A percentile compares a stretch with the other conserved stretches of the same genome.
These are phyloP conservation scores for Apis dorsata DNA, from an alignment of 1,140 invertebrate genomes.

Conservation along the genomic window DNA sequence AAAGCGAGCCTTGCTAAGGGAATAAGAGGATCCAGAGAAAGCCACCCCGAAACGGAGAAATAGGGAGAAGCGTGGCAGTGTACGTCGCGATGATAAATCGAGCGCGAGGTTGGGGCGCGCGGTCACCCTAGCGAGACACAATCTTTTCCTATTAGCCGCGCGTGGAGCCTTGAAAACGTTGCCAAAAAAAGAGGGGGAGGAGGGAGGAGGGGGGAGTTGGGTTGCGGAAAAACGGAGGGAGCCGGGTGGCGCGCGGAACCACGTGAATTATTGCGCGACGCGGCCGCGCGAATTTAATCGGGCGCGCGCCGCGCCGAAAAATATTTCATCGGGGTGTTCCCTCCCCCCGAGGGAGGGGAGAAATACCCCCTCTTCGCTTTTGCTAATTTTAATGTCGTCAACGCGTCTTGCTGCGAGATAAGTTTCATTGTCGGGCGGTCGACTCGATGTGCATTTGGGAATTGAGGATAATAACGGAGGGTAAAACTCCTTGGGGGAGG, in stretches of 20 bases:
- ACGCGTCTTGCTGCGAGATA: background rate
- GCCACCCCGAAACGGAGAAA: background rate
- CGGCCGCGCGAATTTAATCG: constrained; percentile 57
- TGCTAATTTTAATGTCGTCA: constrained; percentile 25
- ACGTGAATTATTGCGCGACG: constrained; percentile 56
- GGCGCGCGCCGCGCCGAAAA: constrained; percentile 42
- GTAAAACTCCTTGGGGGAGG: too few relatives aligned
- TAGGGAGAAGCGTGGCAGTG: constrained; percentile 1
- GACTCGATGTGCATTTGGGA: background rate
- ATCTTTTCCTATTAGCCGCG: constrained; percentile 65
- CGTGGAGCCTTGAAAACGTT: constrained; percentile 60
- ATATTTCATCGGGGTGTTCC: constrained; percentile 31
- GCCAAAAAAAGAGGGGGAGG: constrained; percentile 47
- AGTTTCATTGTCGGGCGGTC: background rate
- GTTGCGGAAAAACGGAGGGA: too few relatives aligned
- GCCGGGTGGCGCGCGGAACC: background rate
- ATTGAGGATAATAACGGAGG: background rate
- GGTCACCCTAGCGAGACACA: constrained; percentile 57
- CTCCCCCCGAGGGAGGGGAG: too few relatives aligned
- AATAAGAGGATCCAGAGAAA: constrained; percentile 29
- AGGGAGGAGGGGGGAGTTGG: too few relatives aligned
- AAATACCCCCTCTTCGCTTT: background rate
- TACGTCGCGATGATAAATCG: constrained; percentile 74
- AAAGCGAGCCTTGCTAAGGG: background rate
- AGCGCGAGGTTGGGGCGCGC: constrained; percentile 55